phyloP scores from a whole-genome alignment of 2,797 vertebrate genomes.

The Takifugu rubripes region DNA sequence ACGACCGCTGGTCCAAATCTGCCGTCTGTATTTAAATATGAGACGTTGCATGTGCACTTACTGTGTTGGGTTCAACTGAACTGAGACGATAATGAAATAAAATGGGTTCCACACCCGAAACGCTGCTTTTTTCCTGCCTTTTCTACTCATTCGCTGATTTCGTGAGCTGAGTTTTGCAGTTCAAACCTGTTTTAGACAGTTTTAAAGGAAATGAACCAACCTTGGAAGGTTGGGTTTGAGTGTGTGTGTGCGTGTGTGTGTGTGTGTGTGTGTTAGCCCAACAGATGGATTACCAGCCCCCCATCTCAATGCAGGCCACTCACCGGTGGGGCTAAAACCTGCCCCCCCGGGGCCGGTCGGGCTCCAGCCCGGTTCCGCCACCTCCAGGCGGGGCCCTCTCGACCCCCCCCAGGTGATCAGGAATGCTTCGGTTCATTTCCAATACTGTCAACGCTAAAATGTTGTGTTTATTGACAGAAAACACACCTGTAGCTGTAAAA shows the following conservation, averaged over 20 bases:
- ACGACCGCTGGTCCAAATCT: conserved; percentile 70
- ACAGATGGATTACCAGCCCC: conserved; percentile 64
- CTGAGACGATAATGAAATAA: conserved; percentile 71
- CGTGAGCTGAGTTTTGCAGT: background rate
- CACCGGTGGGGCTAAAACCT: conserved; percentile 72
- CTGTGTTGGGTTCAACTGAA: conserved; percentile 75
- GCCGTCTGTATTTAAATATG: conserved; percentile 71
- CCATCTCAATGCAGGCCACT: conserved; percentile 62
- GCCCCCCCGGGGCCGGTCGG: conserved; percentile 56
- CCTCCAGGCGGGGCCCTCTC: conserved; percentile 41
- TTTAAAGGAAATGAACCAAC: background rate
- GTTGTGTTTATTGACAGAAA: too few relatives aligned
- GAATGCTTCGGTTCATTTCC: too few relatives aligned
- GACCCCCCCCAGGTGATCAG: too few relatives aligned
- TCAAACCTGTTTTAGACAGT: background rate
- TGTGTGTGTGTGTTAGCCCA: conserved; percentile 44
- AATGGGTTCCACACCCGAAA: conserved; percentile 68
- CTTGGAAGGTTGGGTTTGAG: background rate
- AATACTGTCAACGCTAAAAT: too few relatives aligned
- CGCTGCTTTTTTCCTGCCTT: conserved; percentile 1
- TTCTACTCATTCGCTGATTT: background rate
- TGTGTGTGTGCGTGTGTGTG: conserved; percentile 63
- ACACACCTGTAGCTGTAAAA: too few relatives aligned
- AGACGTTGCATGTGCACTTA: conserved; percentile 78
- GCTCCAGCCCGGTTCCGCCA: conserved; percentile 53